Evolutionary conservation across 2,888 invertebrate genomes (phyloP), one percentile per base, ranked within the genome.

Genomic region (Drosophila histrio): DNA sequence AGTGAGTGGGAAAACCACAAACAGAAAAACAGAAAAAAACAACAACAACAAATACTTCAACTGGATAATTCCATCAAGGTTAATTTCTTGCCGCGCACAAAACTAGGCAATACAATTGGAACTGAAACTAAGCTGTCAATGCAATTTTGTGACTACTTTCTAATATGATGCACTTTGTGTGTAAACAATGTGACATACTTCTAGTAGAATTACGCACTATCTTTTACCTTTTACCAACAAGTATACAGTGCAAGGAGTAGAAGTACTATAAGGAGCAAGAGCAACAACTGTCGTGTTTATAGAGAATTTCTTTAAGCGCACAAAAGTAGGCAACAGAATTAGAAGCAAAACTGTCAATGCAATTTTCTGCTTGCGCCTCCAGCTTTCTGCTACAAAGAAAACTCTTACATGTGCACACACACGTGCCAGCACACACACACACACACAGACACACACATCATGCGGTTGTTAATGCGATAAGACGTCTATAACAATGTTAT

Each of bases 21-120:
- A n/a, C n/a, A n/a, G n/a, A n/a, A n/a, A n/a, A n/a, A n/a, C n/a
- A n/a, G n/a, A n/a, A n/a, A n/a, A n/a, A n/a, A n/a, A n/a, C n/a
- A n/a, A n/a, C n/a, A n/a, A n/a, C n/a, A n/a, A n/a, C n/a, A 15
- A 34, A 15, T 15, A 8, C 3, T 8, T 15, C 8, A 34, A 7
- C 15, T 36, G 9, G 3, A 32, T 13, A 24, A 28, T 17, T 15
- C 9, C 13, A 22, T 26, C 2, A 15, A n/a, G 0, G 30, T 9
- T n/a, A 5, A 30, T 13, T 21, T 9, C 7, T 19, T 6, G 21
- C 0, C 7, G 34, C 50, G 30, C 50, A 53, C 41, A 53, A 54
- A 68, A 44, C 52, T 43, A 50, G 41, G 68, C 69, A 72, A 56
- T 21, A 34, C 7, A 66, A 50, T 50, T 21, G 6, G n/a, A 21